Percentiles rank a stretch among this genome's conserved stretches.
Conservation (phyloP, 1,140 invertebrate species). For the Solen grandis region DNA sequence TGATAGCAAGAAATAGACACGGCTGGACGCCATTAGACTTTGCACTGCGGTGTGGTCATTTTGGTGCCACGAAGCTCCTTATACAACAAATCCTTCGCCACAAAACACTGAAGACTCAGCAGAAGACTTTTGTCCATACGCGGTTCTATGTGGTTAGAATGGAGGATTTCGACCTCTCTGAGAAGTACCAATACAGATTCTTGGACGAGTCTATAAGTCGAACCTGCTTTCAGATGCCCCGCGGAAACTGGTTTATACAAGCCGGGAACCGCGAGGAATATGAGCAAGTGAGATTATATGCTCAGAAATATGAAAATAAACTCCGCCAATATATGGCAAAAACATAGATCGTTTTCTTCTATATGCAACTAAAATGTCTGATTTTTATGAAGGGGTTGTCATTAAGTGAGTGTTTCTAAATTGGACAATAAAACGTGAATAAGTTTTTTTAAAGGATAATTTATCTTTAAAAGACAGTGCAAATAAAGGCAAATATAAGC, state of each 20-base stretch:
- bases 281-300: constrained; percentile 39
- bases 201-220: background rate
- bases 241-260: constrained; percentile 54
- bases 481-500: no score
- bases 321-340: constrained; percentile 38
- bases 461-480: no score
- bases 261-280: constrained; percentile 49
- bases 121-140: constrained; percentile 46
- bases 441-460: no score
- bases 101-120: constrained; percentile 19
- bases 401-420: no score
- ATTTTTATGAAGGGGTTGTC: no score
- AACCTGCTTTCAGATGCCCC: constrained; percentile 52
- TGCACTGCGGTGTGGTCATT: constrained; percentile 47
- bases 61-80: constrained; percentile 35
- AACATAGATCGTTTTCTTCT: constrained; percentile 3
- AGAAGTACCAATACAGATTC: constrained; percentile 43
- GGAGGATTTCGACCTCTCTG: constrained; percentile 42
- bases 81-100: constrained; percentile 23
- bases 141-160: constrained; percentile 47
- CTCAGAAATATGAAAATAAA: constrained; percentile 46
- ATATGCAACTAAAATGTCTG: no score
- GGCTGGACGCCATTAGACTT: constrained; percentile 54
- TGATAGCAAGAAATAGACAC: constrained; percentile 43
- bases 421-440: no score